Evolutionary conservation across 2,888 invertebrate genomes (phyloP).

Genomic region (Melinopterus prodromus): DNA sequence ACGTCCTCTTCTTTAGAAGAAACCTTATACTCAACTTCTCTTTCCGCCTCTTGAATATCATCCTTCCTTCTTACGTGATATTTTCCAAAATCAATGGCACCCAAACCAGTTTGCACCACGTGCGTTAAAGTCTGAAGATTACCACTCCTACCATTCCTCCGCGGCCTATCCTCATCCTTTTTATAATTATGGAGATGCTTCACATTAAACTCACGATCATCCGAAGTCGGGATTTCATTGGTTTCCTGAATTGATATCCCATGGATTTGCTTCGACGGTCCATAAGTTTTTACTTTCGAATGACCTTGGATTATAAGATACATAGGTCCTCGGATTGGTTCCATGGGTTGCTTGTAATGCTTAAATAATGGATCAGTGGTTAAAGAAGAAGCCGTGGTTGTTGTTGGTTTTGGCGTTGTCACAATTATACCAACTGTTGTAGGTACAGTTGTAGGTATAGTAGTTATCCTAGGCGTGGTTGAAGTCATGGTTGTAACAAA

Average conservation of each 20-base stretch:
- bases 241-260: constrained; percentile 61
- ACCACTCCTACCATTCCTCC: constrained; percentile 52
- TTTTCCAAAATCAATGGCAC: constrained; percentile 55
- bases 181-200: constrained; percentile 65
- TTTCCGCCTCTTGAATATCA: constrained; percentile 65
- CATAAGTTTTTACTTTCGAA: constrained; percentile 86
- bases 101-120: constrained; percentile 57
- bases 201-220: constrained; percentile 58
- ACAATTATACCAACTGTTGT: constrained; percentile 36
- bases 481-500: constrained; percentile 45
- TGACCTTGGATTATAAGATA: constrained; percentile 86
- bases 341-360: constrained; percentile 68
- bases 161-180: constrained; percentile 46
- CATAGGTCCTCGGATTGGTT: constrained; percentile 70
- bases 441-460: constrained; percentile 59
- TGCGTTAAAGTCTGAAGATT: constrained; percentile 57
- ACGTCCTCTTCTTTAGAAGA: constrained; percentile 64
- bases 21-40: constrained; percentile 68
- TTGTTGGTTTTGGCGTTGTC: constrained; percentile 60
- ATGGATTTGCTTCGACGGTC: constrained; percentile 66
- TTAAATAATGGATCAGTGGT: constrained; percentile 70
- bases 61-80: constrained; percentile 42
- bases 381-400: constrained; percentile 63
- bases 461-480: constrained; percentile 60
- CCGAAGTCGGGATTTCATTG: constrained; percentile 65